Evolutionary conservation across 1,140 invertebrate genomes (phyloP).

Genomic region (Bombus affinis): DNA sequence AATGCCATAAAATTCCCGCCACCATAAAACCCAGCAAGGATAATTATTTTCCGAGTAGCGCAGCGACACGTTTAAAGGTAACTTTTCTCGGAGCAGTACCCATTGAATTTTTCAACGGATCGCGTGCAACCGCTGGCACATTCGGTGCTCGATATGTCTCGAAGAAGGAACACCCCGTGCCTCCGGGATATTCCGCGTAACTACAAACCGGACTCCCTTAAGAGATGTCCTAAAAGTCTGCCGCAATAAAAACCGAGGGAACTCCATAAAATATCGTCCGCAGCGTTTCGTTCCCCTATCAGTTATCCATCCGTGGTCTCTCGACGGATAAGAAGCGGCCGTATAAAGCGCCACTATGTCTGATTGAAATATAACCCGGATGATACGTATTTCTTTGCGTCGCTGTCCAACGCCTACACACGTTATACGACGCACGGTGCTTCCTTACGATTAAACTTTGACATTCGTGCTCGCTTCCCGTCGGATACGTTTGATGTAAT

Average conservation of each 20-base stretch:
- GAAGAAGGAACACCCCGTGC: background rate
- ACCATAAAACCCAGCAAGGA: background rate
- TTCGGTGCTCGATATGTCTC: background rate
- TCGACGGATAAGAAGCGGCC: slow-evolving; percentile 49
- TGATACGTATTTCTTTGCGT: slow-evolving; percentile 59
- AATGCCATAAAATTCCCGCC: background rate
- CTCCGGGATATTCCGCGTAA: slow-evolving; percentile 34
- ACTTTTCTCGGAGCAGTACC: background rate
- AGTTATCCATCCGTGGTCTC: slow-evolving; percentile 64
- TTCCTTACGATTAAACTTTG: slow-evolving; percentile 60
- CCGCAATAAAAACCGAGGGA: slow-evolving; percentile 61
- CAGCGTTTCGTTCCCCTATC: slow-evolving; percentile 35
- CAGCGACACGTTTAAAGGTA: background rate
- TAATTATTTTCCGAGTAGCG: slow-evolving; percentile 5
- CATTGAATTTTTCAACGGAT: slow-evolving; percentile 15
- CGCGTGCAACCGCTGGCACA: background rate
- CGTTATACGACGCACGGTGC: slow-evolving; percentile 20
- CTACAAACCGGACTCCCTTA: slow-evolving; percentile 58
- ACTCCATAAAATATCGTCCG: slow-evolving; percentile 62
- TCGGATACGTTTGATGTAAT: background rate
- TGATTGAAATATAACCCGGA: slow-evolving; percentile 69
- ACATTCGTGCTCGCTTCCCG: slow-evolving; percentile 17
- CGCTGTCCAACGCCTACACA: slow-evolving; percentile 32
- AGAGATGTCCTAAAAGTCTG: slow-evolving; percentile 68
- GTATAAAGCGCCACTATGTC: slow-evolving; percentile 60